A percentile compares a stretch with the other conserved stretches of the same genome.
phyloP scores from a whole-genome alignment of 2,113 vertebrate species.

The Petrocephalus microphthalmus region DNA sequence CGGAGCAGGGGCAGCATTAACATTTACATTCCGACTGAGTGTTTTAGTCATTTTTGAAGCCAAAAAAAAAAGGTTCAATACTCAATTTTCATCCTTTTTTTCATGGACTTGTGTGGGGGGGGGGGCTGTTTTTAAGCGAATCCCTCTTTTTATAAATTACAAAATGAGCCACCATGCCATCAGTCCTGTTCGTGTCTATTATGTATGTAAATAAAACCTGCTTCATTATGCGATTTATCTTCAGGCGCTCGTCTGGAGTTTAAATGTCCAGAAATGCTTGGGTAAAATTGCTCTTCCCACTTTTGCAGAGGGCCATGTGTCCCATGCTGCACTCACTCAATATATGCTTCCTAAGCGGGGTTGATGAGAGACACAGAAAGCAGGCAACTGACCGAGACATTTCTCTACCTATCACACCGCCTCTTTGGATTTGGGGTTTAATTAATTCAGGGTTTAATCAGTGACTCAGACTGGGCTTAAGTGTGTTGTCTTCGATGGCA shows the following conservation, averaged over 20 bases:
- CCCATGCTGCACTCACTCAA: not conserved
- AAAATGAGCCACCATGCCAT: not conserved
- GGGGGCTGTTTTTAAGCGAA: not conserved
- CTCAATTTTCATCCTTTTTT: constrained; percentile 28
- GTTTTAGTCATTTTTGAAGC: constrained; percentile 25
- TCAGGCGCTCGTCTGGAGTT: constrained; percentile 24
- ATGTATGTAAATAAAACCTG: not conserved
- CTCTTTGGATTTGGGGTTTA: not conserved
- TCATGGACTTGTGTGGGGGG: too few species aligned
- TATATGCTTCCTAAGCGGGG: not conserved
- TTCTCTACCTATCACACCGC: not conserved
- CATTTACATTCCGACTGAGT: constrained; percentile 34
- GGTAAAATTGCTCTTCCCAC: not conserved
- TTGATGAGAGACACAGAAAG: not conserved
- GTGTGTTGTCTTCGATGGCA: not conserved
- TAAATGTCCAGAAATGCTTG: not conserved
- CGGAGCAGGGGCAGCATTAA: constrained; percentile 46
- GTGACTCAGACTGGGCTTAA: not conserved
- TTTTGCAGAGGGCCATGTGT: not conserved
- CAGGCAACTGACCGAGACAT: not conserved
- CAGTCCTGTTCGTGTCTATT: not conserved
- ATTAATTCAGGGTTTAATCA: not conserved
- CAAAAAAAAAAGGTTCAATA: constrained; percentile 39
- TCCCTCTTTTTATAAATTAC: not conserved
- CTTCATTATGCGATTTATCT: constrained; percentile 13